phyloP scores from a whole-genome alignment of 2,113 vertebrate species.

The Stomatorhinus ivindoensis region DNA sequence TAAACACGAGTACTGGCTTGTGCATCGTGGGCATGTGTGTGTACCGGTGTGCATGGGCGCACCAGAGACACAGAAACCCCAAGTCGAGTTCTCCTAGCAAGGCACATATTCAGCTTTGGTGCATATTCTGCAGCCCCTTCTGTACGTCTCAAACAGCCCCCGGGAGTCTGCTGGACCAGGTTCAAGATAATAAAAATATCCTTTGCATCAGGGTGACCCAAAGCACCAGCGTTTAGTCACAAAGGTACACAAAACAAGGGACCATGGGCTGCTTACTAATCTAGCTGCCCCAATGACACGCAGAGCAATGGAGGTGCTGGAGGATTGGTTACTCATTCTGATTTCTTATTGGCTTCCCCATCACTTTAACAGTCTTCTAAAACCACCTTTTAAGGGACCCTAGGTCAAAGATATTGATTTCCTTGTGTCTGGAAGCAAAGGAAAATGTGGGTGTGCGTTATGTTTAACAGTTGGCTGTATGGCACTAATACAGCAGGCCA shows the following conservation, averaged over 20 bases:
- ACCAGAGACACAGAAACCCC: background rate
- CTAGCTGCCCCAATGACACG: background rate
- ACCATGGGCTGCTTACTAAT: background rate
- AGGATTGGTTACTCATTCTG: background rate
- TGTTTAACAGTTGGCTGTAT: slow-evolving; percentile 6
- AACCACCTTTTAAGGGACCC: slow-evolving; percentile 5
- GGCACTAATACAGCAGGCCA: background rate
- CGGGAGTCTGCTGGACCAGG: background rate
- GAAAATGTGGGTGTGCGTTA: background rate
- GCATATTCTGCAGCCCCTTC: background rate
- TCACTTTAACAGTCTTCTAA: background rate
- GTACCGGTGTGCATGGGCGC: background rate
- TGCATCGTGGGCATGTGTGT: background rate
- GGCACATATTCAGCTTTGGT: background rate
- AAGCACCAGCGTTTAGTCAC: background rate
- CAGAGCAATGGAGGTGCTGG: background rate
- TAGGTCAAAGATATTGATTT: background rate
- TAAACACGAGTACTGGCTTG: slow-evolving; percentile 16
- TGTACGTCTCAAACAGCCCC: background rate
- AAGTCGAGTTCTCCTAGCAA: background rate
- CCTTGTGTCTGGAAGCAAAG: slow-evolving; percentile 5
- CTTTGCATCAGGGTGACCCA: background rate
- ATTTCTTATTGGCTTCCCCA: background rate
- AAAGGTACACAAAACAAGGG: background rate
- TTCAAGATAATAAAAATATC: background rate